These are phyloP conservation scores for Molorchus minor DNA, from an alignment of 2,888 invertebrate genomes.

Conservation along the genomic window DNA sequence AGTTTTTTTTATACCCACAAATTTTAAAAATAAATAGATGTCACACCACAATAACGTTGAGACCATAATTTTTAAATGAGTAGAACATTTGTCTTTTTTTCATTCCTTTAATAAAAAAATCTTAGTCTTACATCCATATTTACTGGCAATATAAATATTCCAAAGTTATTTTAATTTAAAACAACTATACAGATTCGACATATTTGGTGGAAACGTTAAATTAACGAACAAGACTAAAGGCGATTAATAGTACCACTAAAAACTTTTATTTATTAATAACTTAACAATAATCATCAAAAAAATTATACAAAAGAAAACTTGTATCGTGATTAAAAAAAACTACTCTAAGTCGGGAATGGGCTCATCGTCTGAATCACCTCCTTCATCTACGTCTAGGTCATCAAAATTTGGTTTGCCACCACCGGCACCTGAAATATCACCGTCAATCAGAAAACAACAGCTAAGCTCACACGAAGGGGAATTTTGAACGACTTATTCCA, in stretches of 20 bases:
- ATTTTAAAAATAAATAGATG: too few relatives aligned
- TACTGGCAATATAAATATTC: conserved; percentile 20
- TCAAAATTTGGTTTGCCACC: conserved; percentile 75
- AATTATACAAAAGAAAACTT: conserved; percentile 30
- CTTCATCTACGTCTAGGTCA: conserved; percentile 71
- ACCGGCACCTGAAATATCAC: conserved; percentile 48
- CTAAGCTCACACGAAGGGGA: too few relatives aligned
- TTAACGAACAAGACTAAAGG: conserved; percentile 11
- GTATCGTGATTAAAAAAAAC: conserved; percentile 28
- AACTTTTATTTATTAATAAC: conserved; percentile 45
- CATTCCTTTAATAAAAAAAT: conserved; percentile 35
- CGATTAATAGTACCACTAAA: conserved; percentile 36
- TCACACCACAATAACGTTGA: not conserved
- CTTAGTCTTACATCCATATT: conserved; percentile 31
- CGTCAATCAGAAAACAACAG: not conserved
- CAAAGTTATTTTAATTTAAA: conserved; percentile 26
- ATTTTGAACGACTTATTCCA: too few relatives aligned
- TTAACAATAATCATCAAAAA: conserved; percentile 40
- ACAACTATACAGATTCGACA: conserved; percentile 23
- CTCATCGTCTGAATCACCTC: conserved; percentile 82
- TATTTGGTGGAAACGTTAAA: conserved; percentile 16
- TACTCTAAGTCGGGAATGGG: conserved; percentile 80
- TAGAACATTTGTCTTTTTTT: conserved; percentile 6
- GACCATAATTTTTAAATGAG: conserved; percentile 1
- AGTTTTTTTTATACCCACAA: too few relatives aligned